Evolutionary conservation across 2,888 invertebrate genomes (phyloP).

Genomic region (Pomacea canaliculata): DNA sequence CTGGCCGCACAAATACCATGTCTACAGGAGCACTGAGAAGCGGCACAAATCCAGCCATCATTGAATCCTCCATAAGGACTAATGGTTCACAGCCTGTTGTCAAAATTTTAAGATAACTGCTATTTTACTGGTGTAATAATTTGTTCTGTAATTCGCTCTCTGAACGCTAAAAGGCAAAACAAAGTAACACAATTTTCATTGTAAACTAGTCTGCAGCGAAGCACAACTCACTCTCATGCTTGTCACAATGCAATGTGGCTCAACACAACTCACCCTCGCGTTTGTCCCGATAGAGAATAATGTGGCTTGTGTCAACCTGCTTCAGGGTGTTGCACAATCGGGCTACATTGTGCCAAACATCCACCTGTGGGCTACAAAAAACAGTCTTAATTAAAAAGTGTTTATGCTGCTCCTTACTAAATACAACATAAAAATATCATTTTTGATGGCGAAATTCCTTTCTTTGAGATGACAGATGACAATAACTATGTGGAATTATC

Average conservation of each 20-base stretch:
- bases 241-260: constrained; percentile 69
- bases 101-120: neutral
- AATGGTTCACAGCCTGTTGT: constrained; percentile 78
- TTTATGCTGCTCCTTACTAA: no score
- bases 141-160: no score
- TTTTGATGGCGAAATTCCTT: no score
- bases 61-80: constrained; percentile 69
- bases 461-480: no score
- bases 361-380: constrained; percentile 68
- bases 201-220: neutral
- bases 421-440: no score
- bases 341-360: constrained; percentile 85
- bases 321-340: constrained; percentile 77
- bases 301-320: constrained; percentile 75
- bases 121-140: neutral
- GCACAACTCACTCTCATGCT: constrained; percentile 69
- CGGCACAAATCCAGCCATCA: constrained; percentile 87
- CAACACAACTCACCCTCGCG: constrained; percentile 68
- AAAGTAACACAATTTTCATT: no score
- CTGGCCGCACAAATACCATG: constrained; percentile 76
- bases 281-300: constrained; percentile 72
- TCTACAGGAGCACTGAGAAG: constrained; percentile 80
- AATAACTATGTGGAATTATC: no score
- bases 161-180: no score
- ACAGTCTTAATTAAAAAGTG: neutral